Evolutionary conservation across 2,113 vertebrate species (phyloP).

Genomic region (Danio rerio): DNA sequence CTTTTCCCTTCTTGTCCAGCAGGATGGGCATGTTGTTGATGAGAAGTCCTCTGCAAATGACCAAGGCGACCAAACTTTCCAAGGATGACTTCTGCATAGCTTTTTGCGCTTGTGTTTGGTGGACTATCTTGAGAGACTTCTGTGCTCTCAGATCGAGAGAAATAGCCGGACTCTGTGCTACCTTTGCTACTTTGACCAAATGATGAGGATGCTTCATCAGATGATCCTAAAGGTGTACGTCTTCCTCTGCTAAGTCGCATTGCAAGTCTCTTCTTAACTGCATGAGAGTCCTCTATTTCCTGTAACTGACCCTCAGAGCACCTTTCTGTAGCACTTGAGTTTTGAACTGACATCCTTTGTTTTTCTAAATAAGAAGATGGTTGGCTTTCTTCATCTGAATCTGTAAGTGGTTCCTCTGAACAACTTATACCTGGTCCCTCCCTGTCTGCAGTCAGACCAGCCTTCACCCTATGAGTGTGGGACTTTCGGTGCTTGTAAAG

Average conservation of each 20-base stretch:
- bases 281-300: constrained; percentile 84
- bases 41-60: constrained; percentile 82
- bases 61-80: constrained; percentile 94
- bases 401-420: constrained; percentile 84
- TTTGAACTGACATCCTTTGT: constrained; percentile 72
- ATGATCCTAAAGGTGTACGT: constrained; percentile 75
- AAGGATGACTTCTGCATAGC: constrained; percentile 93
- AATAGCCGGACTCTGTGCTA: constrained; percentile 95
- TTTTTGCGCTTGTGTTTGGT: constrained; percentile 90
- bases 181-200: constrained; percentile 89
- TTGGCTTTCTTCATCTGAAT: constrained; percentile 89
- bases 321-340: constrained; percentile 73
- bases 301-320: constrained; percentile 68
- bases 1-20: constrained; percentile 79
- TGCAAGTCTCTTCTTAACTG: constrained; percentile 92
- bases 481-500: constrained; percentile 96
- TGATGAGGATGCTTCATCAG: constrained; percentile 82
- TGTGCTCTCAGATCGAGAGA: constrained; percentile 92
- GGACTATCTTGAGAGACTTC: constrained; percentile 90
- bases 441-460: constrained; percentile 83
- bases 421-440: constrained; percentile 76
- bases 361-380: constrained; percentile 75
- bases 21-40: constrained; percentile 76
- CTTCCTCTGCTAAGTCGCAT: constrained; percentile 89
- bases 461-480: constrained; percentile 93